Base-by-base conservation (phyloP, 1,140 invertebrate species). In the Pteromalus puparum region DNA sequence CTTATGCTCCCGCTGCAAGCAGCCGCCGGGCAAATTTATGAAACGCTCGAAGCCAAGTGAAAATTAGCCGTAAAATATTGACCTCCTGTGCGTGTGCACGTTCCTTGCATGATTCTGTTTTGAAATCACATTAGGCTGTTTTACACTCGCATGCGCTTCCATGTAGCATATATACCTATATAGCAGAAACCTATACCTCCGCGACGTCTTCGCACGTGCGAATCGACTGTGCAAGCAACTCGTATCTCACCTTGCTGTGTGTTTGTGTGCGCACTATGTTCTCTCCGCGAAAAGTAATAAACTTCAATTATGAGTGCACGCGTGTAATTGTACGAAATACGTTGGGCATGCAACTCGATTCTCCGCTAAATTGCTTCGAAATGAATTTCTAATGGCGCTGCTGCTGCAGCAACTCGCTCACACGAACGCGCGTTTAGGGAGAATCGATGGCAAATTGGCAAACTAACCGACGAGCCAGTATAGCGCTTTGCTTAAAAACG, bases 341-440 rank as follows among this genome's bases (percentile, higher is more conserved):
- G 53, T n/a, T 18, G 53, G 53, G 53, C 53, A 21, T 61, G 53
- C 53, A n/a, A 21, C 21, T 61, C 53, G 53, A 61, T 61, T 61
- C 53, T 61, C 53, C 53, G 53, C 53, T 61, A n/a, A 61, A 61
- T 61, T 61, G 53, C 53, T 61, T 61, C 53, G 53, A n/a, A 61
- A 61, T 61, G 53, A 61, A 61, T 61, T 61, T 61, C 53, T 61
- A 61, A 61, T 61, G 53, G 53, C 53, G 53, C 15, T 48, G 46
- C 46, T 48, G 53, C 53, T 6, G 53, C 6, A 61, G 53, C 53
- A 61, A 61, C 5, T 61, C 53, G 53, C 53, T 61, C 53, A n/a
- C 53, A 61, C 53, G 53, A 61, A 61, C 15, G 53, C 53, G 53
- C 53, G 53, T 61, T 61, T 61, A 61, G 53, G 53, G 53, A 61